Conservation (phyloP, 2,113 vertebrate genomes). For the Apteryx mantelli region DNA sequence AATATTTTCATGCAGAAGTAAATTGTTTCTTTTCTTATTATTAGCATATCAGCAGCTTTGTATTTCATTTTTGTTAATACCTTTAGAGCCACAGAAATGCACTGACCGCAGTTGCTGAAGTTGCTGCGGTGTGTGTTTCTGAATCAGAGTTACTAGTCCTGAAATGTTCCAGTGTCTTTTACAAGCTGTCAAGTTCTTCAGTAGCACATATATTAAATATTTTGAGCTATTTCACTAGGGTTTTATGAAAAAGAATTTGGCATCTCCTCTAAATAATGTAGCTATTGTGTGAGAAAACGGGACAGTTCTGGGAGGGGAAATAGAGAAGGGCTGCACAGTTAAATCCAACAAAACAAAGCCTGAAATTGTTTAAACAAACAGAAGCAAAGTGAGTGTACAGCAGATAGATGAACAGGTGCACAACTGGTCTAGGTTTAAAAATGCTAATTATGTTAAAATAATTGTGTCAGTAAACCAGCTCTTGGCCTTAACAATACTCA, state of each 20-base stretch:
- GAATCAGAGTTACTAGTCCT: slow-evolving; percentile 27
- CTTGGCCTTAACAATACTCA: not conserved
- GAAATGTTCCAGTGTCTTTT: slow-evolving; percentile 29
- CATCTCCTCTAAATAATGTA: not conserved
- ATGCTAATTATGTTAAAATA: not conserved
- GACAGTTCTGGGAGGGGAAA: not conserved
- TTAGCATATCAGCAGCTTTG: not conserved
- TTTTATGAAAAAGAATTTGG: not conserved
- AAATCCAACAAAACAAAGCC: not conserved
- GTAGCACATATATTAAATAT: not conserved
- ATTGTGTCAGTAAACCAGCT: not conserved
- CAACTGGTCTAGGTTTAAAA: not conserved
- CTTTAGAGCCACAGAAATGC: not conserved
- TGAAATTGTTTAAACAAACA: not conserved
- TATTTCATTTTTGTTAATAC: slow-evolving; percentile 62
- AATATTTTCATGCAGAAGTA: not conserved
- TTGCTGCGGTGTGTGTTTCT: slow-evolving; percentile 38
- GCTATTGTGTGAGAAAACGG: not conserved
- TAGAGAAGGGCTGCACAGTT: not conserved
- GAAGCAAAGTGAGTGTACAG: not conserved
- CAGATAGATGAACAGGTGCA: not conserved
- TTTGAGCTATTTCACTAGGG: slow-evolving; percentile 9
- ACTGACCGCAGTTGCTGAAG: not conserved
- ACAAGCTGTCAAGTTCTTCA: slow-evolving; percentile 13
- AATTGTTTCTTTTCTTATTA: not conserved